Evolutionary conservation across 2,888 invertebrate species (phyloP), one percentile per base, ranked within the genome.

Genomic region (Macaria liturata): DNA sequence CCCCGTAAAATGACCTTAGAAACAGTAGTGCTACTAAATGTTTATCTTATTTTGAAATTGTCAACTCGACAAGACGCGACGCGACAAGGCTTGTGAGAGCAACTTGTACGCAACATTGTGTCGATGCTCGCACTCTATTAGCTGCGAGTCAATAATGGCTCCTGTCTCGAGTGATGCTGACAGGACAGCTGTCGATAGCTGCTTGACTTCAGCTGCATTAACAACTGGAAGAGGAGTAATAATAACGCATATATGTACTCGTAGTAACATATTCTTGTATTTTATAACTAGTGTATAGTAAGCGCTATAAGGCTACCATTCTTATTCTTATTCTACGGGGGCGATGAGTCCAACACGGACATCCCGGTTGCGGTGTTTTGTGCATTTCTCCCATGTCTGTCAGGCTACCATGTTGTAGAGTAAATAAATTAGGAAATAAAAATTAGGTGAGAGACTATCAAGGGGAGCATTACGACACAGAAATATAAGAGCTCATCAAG

Each of bases 1-100:
- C 85, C 82, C 84, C 84, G 80, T 85, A 85, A 84, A 86, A 80
- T 74, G 75, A 69, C 80, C 74, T 75, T 75, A 76, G 75, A 77
- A 80, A 78, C 75, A 71, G 69, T 61, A 58, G 64, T 68, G 69
- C 69, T 71, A 61, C 70, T 70, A 68, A 66, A 71, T 74, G 76
- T 80, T 81, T 84, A 37, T 37, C 34, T 37, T 37, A 79, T 83
- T 85, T 81, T 80, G 76, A 75, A 74, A 57, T 55, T 72, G 69
- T 71, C 65, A 52, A 60, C 80, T 81, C 59, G 64, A 72, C 75
- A 61, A 72, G 64, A 64, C 56, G 58, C 55, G 67, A 42, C 32
- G 43, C 43, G 50, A 40, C 48, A 54, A n/a, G 40, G 4, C 4
- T 8, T 20, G 20, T 2, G 42, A 9, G 34, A 42, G 9, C 8